Evolutionary conservation across 2,797 vertebrate genomes (phyloP).

Genomic region (Babyrousa celebensis): DNA sequence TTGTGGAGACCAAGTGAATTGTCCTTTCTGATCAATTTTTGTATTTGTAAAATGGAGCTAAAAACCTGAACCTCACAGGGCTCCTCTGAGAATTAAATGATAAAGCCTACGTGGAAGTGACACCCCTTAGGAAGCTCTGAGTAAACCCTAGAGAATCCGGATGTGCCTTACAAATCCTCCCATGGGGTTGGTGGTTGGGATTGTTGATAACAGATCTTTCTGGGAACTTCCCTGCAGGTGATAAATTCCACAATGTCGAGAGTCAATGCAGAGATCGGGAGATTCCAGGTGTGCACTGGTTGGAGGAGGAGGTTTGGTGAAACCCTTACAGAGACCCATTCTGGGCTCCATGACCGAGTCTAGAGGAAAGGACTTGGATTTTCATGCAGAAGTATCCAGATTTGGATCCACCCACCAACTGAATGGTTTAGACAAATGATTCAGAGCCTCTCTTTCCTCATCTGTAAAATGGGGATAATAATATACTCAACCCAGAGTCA

Average conservation of each 20-base stretch:
- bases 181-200: neutral
- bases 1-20: constrained; percentile 2
- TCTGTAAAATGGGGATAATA: neutral
- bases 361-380: neutral
- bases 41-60: neutral
- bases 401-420: neutral
- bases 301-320: neutral
- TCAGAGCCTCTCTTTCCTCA: neutral
- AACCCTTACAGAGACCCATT: neutral
- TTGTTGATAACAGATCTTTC: constrained; percentile 70
- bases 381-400: neutral
- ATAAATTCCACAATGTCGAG: constrained; percentile 82
- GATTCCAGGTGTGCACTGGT: constrained; percentile 87
- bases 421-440: constrained; percentile 30
- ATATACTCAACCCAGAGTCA: neutral
- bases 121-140: neutral
- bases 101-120: neutral
- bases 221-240: constrained; percentile 82
- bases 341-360: neutral
- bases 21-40: constrained; percentile 25
- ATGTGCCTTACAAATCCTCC: neutral
- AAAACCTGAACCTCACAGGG: constrained; percentile 5
- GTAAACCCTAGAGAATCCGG: neutral
- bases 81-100: neutral
- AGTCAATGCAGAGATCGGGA: constrained; percentile 86